These are phyloP conservation scores for Eulemur mongoz DNA, from an alignment of 2,797 vertebrate genomes.

Conservation along the genomic window DNA sequence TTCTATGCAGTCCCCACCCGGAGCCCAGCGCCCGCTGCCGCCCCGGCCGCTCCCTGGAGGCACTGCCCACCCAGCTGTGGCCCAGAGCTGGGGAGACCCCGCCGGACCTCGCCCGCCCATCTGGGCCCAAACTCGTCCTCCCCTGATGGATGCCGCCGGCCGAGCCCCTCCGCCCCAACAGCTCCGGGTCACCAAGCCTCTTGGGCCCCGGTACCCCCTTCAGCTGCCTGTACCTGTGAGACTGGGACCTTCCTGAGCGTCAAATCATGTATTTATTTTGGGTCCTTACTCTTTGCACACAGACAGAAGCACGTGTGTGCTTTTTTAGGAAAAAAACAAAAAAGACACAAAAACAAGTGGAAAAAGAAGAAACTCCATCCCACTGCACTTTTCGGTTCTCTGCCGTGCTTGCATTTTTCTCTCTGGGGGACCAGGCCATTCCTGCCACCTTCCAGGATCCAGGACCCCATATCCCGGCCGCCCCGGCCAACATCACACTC, in stretches of 20 bases:
- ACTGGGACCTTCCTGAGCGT: constrained; percentile 76
- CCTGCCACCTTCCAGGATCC: background rate
- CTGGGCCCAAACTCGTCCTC: constrained; percentile 1
- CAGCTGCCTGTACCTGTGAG: constrained; percentile 80
- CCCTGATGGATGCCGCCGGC: background rate
- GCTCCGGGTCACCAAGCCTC: constrained; percentile 55
- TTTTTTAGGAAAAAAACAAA: constrained; percentile 72
- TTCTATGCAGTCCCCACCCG: constrained; percentile 83
- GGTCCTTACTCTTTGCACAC: constrained; percentile 82
- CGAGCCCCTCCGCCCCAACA: background rate
- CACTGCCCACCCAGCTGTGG: constrained; percentile 65
- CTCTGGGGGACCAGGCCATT: background rate
- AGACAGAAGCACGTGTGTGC: constrained; percentile 77
- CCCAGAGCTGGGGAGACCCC: constrained; percentile 64
- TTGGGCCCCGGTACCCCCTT: constrained; percentile 73
- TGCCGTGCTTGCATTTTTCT: constrained; percentile 55
- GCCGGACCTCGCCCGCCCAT: constrained; percentile 63
- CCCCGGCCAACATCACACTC: background rate
- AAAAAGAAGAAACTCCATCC: background rate
- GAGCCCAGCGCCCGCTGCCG: constrained; percentile 73
- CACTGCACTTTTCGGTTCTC: constrained; percentile 64
- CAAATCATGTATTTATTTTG: constrained; percentile 83
- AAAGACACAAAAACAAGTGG: background rate
- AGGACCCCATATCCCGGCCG: background rate
- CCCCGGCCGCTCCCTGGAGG: constrained; percentile 74